Evolutionary conservation across 2,888 invertebrate genomes (phyloP), one percentile per base, ranked within the genome.

Genomic region (Drosophila tripunctata): DNA sequence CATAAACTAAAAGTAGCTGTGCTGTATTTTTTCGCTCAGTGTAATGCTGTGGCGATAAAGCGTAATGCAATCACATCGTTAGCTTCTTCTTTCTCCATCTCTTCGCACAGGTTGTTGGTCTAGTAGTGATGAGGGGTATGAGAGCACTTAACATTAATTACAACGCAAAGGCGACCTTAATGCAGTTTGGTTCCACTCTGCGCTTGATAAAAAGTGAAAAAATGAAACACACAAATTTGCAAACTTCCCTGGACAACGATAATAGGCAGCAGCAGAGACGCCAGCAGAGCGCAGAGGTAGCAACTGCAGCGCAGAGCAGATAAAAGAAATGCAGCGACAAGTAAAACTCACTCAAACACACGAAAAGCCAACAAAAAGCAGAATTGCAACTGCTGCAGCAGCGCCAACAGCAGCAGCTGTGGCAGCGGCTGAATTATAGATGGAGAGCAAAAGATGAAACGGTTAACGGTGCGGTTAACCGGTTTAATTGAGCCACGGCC

Each of bases 401-500:
- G 62, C 50, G n/a, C 24, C 24, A 24, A 2, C 55, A 30, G 50
- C 61, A 30, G 50, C 61, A 15, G 62, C 50, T 27, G 27, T 27
- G 27, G 44, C 43, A 62, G 55, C 50, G 45, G n/a, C 56, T 50
- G 69, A 74, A 68, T 76, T 73, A 67, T 33, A 71, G 52, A 63
- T 60, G 33, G n/a, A n/a, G n/a, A 45, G 24, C 24, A 44, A 24
- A 22, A 24, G 47, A 19, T 17, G 8, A 8, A 7, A 24, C 27
- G 10, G 19, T 30, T 44, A 12, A 31, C 2, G 19, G n/a, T 15
- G 12, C 17, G 7, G 33, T 6, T 14, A 85, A 87, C 88, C 83
- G 86, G 83, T 87, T 83, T 85, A 81, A 87, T 87, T 83, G 71
- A 87, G 67, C 77, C 69, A 67, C 83, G 73, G 74, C 86, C 82